Conservation (phyloP, 2,113 vertebrate species). For the Microcebus ravelobensis region DNA sequence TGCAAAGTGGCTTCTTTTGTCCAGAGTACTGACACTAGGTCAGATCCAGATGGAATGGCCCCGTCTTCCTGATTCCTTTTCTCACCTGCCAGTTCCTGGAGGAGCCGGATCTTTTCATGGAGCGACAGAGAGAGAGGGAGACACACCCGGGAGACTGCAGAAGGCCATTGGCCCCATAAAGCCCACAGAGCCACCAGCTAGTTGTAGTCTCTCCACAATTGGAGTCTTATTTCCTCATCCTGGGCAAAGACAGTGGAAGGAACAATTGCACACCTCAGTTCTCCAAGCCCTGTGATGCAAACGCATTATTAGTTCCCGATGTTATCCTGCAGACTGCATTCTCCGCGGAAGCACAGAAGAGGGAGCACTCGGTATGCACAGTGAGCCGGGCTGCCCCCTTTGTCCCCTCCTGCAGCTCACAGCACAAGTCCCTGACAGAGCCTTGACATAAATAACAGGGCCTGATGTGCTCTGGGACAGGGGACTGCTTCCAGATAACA, state of each 20-base stretch:
- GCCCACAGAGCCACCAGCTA: background rate
- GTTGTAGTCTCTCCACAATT: conserved; percentile 54
- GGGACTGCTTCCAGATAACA: background rate
- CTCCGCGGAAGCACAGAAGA: background rate
- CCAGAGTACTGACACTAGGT: conserved; percentile 66
- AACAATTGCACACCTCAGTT: background rate
- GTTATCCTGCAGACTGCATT: background rate
- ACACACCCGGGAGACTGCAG: conserved; percentile 67
- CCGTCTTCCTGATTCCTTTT: conserved; percentile 77
- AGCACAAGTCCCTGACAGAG: no score
- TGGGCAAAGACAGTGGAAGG: conserved; percentile 35
- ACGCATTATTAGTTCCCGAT: fast-evolving
- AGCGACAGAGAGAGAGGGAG: conserved; percentile 58
- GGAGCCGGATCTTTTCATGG: conserved; percentile 76
- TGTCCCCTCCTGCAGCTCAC: background rate
- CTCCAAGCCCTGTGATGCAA: background rate
- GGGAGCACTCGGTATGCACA: fast-evolving
- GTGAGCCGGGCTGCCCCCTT: background rate
- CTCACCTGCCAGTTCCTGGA: conserved; percentile 57
- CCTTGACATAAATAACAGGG: background rate
- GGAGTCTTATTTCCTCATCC: conserved; percentile 71
- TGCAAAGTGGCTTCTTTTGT: conserved; percentile 66
- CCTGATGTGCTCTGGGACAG: background rate
- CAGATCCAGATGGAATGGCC: conserved; percentile 67
- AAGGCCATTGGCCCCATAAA: conserved; percentile 65